phyloP scores from a whole-genome alignment of 2,113 vertebrate species.

The Tauraco erythrolophus region DNA sequence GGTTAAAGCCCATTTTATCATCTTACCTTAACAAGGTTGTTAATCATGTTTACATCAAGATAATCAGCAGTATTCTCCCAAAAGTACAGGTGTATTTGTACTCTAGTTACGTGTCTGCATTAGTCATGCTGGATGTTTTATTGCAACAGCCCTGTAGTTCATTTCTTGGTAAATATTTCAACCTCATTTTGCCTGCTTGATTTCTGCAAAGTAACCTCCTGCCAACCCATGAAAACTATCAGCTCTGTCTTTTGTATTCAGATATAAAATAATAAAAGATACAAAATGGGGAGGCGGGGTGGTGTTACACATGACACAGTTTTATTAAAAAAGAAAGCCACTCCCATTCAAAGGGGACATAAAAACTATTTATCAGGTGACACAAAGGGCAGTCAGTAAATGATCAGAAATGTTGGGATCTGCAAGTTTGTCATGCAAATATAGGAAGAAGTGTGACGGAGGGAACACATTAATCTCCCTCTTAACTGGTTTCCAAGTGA shows the following conservation, averaged over 20 bases:
- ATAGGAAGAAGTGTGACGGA: not conserved
- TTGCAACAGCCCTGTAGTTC: not conserved
- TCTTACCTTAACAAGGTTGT: not conserved
- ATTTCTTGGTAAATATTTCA: not conserved
- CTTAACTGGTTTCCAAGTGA: not conserved
- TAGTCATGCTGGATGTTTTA: not conserved
- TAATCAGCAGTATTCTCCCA: not conserved
- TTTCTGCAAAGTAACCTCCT: not conserved
- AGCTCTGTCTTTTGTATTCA: not conserved
- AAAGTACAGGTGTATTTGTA: not conserved
- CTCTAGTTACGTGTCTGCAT: not conserved
- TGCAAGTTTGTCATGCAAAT: not conserved
- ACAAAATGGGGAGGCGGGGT: not conserved
- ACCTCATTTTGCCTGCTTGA: not conserved
- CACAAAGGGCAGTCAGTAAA: not conserved
- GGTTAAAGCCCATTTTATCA: not conserved
- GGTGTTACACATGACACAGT: too few relatives aligned
- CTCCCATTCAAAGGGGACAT: not conserved
- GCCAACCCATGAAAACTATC: not conserved
- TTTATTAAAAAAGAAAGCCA: not conserved
- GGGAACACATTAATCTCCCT: not conserved
- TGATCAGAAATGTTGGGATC: not conserved
- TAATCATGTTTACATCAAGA: not conserved
- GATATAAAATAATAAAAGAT: not conserved
- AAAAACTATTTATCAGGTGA: not conserved